These are phyloP conservation scores for Nowickia ferox DNA, from an alignment of 2,888 invertebrate genomes.

Conservation along the genomic window DNA sequence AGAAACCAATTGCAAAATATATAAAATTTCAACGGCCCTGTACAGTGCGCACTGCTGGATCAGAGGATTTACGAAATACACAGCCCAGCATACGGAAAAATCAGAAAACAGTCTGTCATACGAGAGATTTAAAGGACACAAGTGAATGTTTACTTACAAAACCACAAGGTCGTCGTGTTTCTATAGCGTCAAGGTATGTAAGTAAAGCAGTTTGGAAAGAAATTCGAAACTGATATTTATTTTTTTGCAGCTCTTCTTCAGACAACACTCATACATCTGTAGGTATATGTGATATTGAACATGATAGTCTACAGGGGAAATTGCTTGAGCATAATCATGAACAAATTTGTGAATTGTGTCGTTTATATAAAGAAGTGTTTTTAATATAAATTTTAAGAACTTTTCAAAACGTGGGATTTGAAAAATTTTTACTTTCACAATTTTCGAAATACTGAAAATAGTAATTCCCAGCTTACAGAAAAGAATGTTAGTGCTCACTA, in stretches of 20 bases:
- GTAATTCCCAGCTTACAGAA: too few relatives aligned
- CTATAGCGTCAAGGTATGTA: slow-evolving; percentile 53
- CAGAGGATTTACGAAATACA: slow-evolving; percentile 59
- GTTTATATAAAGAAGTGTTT: slow-evolving; percentile 63
- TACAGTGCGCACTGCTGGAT: slow-evolving; percentile 32
- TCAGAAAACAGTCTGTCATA: slow-evolving; percentile 80
- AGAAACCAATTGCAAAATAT: slow-evolving; percentile 43
- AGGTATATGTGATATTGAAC: slow-evolving; percentile 53
- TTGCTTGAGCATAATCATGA: slow-evolving; percentile 32
- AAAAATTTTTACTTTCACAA: too few relatives aligned
- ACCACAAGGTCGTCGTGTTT: slow-evolving; percentile 34
- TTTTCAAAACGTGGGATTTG: not conserved
- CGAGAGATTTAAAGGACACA: slow-evolving; percentile 61
- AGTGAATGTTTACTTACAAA: slow-evolving; percentile 27
- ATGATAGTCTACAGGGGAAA: slow-evolving; percentile 25
- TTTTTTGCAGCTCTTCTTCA: slow-evolving; percentile 47
- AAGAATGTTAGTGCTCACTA: too few relatives aligned
- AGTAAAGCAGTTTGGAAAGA: not conserved
- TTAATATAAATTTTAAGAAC: slow-evolving; percentile 20
- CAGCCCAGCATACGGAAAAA: slow-evolving; percentile 73
- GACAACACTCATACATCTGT: slow-evolving; percentile 56
- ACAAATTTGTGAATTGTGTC: slow-evolving; percentile 63
- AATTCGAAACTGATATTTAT: not conserved
- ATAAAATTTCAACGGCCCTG: slow-evolving; percentile 56
- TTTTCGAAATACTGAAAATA: too few relatives aligned